Conservation (phyloP, 2,888 invertebrate genomes). For the Eulithis prunata region DNA sequence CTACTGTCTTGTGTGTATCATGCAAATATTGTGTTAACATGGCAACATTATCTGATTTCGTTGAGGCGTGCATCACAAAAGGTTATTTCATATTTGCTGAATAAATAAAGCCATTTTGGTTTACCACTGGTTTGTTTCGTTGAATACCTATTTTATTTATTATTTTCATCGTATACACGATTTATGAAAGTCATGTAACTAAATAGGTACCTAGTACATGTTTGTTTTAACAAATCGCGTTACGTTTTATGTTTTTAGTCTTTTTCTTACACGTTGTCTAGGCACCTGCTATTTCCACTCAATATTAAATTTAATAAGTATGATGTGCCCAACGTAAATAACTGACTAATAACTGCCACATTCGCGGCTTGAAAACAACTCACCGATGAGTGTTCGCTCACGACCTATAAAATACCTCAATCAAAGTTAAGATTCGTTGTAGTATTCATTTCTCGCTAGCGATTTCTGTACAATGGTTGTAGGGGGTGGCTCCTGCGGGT, state of each 20-base stretch:
- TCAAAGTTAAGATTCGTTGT: conserved; percentile 42
- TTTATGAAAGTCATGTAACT: not conserved
- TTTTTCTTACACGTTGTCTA: too few relatives aligned
- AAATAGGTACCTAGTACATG: too few relatives aligned
- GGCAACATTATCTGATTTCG: conserved; percentile 20
- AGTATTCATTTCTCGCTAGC: conserved; percentile 40
- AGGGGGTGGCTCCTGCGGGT: conserved; percentile 30
- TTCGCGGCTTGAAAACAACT: conserved; percentile 27
- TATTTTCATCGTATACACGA: conserved; percentile 11
- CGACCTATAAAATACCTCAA: conserved; percentile 41
- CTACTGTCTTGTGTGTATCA: conserved; percentile 6
- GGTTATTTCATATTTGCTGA: conserved; percentile 21
- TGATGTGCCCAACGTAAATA: conserved; percentile 16
- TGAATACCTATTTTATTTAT: conserved; percentile 4
- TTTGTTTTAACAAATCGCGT: too few relatives aligned
- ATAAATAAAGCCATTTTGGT: conserved; percentile 22
- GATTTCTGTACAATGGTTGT: conserved; percentile 43
- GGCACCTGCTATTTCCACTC: conserved; percentile 8
- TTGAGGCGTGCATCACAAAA: conserved; percentile 5
- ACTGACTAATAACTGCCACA: conserved; percentile 15
- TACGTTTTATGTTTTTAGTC: too few relatives aligned
- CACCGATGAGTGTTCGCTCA: conserved; percentile 29
- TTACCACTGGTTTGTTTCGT: conserved; percentile 8
- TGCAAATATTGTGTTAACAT: conserved; percentile 20
- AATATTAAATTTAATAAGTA: conserved; percentile 25